Evolutionary conservation across 2,113 vertebrate genomes (phyloP), one percentile per base, ranked within the genome.

Genomic region (Emydura subglobosa): DNA sequence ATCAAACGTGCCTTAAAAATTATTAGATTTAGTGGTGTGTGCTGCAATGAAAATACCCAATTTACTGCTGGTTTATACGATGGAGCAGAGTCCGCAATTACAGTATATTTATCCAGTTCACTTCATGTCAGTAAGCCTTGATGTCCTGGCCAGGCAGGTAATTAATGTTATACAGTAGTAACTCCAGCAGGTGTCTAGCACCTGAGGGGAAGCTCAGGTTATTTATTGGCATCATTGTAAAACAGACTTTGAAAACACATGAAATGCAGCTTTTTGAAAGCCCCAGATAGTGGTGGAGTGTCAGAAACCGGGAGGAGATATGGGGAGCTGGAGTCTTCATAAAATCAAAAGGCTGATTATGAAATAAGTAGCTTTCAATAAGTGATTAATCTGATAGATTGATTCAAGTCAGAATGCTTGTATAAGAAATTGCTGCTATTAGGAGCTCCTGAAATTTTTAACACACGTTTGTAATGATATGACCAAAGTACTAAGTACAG

Each of bases 41-140:
- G 0, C 0, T 2, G 79, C 94, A 55, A 55, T 93, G 85, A 93
- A 91, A 92, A 92, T 89, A 6, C 24, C 27, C 93, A 55, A 86
- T 82, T 91, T 91, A 51, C 87, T 85, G 76, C 89, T 83, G 54
- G 85, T 89, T 68, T 88, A 8, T 51, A 68, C 88, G 87, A 79
- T 88, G 27, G 47, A 83, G 95, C 76, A n/a, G 89, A 94, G 87
- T 42, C 78, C 59, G 81, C 92, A 90, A 0, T 88, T 88, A 89
- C 61, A 44, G 85, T 42, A 39, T 94, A 81, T 96, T 95, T 94
- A 74, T 93, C 89, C 91, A 10, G 72, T 87, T 74, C 72, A 79
- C 81, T 82, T 83, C 29, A 79, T 92, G 55, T 88, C 74, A 12
- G 74, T 95, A 96, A 96, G 91, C 83, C 85, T 94, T 90, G 87